These are phyloP conservation scores for Megathymus violae DNA, from an alignment of 1,140 invertebrate genomes.

Conservation along the genomic window DNA sequence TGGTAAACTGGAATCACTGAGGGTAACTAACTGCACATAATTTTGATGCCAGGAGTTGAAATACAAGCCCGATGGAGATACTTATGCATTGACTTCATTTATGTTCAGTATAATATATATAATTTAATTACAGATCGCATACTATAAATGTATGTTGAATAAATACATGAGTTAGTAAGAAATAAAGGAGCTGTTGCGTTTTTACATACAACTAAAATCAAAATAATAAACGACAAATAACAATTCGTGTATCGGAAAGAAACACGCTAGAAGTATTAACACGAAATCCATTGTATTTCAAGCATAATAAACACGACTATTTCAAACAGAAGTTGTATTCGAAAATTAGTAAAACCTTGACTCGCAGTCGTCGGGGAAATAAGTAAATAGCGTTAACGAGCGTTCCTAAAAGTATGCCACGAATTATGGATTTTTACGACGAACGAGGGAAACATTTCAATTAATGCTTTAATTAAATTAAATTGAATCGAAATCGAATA, in stretches of 20 bases:
- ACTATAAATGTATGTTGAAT: no score
- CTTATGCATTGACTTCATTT: no score
- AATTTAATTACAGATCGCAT: no score
- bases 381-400: slow-evolving; percentile 25
- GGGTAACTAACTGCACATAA: no score
- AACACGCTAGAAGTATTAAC: slow-evolving; percentile 15
- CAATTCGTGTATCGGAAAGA: slow-evolving; percentile 17
- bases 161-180: no score
- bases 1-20: no score
- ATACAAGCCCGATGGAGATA: no score
- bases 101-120: no score
- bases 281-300: slow-evolving; percentile 25
- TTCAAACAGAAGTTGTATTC: slow-evolving; percentile 22
- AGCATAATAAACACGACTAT: slow-evolving; percentile 17
- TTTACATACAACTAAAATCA: no score
- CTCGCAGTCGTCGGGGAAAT: slow-evolving; percentile 17
- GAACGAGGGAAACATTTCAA: slow-evolving; percentile 1
- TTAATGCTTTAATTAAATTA: not conserved
- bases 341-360: slow-evolving; percentile 28
- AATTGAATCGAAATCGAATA: not conserved
- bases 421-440: slow-evolving; percentile 1
- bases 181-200: no score
- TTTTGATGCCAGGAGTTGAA: no score
- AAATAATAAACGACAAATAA: not conserved
- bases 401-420: slow-evolving; percentile 10